Conservation (phyloP, 2,888 invertebrate species). For the Nemapogon koenigi region DNA sequence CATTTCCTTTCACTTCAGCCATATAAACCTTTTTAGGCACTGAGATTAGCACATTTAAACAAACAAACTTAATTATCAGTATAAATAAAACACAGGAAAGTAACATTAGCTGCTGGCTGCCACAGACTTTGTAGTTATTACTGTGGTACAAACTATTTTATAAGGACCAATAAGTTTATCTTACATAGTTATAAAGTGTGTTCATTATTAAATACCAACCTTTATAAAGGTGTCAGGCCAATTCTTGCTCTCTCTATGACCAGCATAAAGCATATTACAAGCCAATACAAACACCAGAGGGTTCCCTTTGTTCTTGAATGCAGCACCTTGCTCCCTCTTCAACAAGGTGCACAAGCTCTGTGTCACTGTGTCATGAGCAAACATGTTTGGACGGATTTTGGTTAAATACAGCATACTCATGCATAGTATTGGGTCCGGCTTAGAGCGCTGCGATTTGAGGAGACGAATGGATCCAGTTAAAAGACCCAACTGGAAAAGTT, state of each 20-base stretch:
- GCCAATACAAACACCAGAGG: conserved; percentile 81
- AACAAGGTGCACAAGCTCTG: conserved; percentile 83
- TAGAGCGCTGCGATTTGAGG: conserved; percentile 78
- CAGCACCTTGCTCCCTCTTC: conserved; percentile 75
- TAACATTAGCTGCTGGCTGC: too few species aligned
- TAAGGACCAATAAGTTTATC: too few species aligned
- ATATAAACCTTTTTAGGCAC: too few species aligned
- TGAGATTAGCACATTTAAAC: too few species aligned
- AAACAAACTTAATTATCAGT: too few species aligned
- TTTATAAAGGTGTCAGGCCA: conserved; percentile 95
- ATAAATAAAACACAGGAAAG: too few species aligned
- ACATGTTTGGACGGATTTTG: conserved; percentile 79
- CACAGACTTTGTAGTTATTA: too few species aligned
- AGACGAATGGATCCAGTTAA: conserved; percentile 89
- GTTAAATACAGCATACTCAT: conserved; percentile 81
- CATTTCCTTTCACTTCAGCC: too few species aligned
- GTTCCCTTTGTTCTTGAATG: conserved; percentile 81
- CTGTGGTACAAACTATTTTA: too few species aligned
- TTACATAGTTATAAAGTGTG: too few species aligned
- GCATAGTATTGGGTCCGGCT: conserved; percentile 82
- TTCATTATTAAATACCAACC: too few species aligned
- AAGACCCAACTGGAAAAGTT: conserved; percentile 70
- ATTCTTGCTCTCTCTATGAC: conserved; percentile 79
- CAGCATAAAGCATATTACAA: conserved; percentile 83
- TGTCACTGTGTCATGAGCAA: conserved; percentile 76